phyloP scores from a whole-genome alignment of 2,113 vertebrate species.

The Petaurus breviceps region DNA sequence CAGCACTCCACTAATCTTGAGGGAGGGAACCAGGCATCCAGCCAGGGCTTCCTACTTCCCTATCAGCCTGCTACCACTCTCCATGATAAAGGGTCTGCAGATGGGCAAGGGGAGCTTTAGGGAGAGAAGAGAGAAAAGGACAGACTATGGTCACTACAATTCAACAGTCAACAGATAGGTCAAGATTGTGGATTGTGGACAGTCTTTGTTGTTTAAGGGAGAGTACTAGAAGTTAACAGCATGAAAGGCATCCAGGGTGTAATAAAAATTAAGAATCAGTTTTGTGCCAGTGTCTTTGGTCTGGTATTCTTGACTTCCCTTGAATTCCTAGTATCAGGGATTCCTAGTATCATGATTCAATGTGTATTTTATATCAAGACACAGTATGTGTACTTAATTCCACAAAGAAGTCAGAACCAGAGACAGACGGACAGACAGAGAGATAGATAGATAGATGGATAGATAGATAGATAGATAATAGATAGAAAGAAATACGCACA shows the following conservation, averaged over 20 bases:
- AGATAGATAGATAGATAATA: too few relatives aligned
- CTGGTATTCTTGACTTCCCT: background rate
- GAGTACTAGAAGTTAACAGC: background rate
- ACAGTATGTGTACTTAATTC: background rate
- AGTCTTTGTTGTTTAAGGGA: background rate
- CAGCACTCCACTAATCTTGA: background rate
- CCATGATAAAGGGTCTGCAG: background rate
- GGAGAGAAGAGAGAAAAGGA: background rate
- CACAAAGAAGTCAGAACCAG: background rate
- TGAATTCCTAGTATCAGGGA: background rate
- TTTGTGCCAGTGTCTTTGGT: background rate
- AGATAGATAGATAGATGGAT: too few relatives aligned
- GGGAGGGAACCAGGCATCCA: background rate
- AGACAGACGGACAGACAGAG: background rate
- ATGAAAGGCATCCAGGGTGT: background rate
- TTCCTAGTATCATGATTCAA: background rate
- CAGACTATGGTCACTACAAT: background rate
- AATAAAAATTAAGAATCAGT: background rate
- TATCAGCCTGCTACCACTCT: background rate
- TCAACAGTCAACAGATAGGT: background rate
- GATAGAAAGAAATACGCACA: too few relatives aligned
- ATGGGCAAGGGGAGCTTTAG: background rate
- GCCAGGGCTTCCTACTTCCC: background rate
- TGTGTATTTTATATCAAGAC: background rate
- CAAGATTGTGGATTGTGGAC: background rate